Conservation (phyloP, 1,140 invertebrate species). For the Vollenhovia emeryi region DNA sequence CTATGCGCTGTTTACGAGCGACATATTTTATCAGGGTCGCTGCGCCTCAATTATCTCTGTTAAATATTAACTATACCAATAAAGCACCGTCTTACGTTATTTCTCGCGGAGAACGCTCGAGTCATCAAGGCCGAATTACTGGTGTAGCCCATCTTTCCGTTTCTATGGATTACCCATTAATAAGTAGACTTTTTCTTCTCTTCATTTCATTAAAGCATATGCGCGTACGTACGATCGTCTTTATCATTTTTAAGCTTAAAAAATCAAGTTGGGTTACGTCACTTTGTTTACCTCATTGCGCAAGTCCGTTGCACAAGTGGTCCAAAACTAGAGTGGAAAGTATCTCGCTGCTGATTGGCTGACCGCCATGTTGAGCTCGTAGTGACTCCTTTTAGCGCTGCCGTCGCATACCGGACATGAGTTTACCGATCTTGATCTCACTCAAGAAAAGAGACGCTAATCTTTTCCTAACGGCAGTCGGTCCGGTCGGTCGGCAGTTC, state of each 20-base stretch:
- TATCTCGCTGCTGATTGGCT: no score
- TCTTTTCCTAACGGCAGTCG: no score
- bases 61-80: conserved; percentile 50
- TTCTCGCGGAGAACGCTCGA: not conserved
- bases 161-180: not conserved
- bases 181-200: not conserved
- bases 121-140: not conserved
- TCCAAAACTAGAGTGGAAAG: no score
- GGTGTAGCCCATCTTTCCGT: not conserved
- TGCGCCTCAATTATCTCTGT: conserved; percentile 36
- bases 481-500: no score
- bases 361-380: no score
- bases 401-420: no score
- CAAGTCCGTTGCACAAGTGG: not conserved
- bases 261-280: not conserved
- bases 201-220: not conserved
- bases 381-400: no score
- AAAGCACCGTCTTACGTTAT: conserved; percentile 35
- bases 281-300: not conserved
- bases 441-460: no score
- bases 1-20: conserved; percentile 30
- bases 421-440: no score
- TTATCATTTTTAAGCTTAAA: conserved; percentile 10
- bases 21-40: conserved; percentile 40
- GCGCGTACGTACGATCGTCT: not conserved